Evolutionary conservation across 2,113 vertebrate genomes (phyloP), one percentile per base, ranked within the genome.

Genomic region (Carassius auratus): DNA sequence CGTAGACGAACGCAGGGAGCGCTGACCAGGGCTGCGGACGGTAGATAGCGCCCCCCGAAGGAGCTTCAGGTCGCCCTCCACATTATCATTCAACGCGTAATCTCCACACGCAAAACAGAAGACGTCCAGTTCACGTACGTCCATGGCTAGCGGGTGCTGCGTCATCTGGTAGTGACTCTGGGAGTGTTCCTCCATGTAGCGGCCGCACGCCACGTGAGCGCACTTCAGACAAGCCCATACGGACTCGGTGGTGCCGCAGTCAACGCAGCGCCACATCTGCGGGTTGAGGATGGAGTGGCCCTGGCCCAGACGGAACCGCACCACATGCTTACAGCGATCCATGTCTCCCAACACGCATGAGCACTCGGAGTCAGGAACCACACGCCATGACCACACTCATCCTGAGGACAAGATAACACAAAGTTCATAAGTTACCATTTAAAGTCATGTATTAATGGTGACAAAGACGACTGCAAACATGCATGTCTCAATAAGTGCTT

Each of bases 271-370:
- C 98, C 98, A 99, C 94, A 99, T 99, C 92, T 99, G 98, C 0
- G 98, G 97, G 92, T 99, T 99, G 92, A 99, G 95, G 93, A 98
- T 97, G 69, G 98, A 99, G 94, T 99, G 98, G 93, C 99, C 96
- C 87, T 99, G 96, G 92, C 98, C 96, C 87, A 99, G 94, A 89
- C 97, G 97, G 85, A 99, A 95, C 88, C 98, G 97, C 88, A 96
- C 97, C 89, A 97, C 98, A 92, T 99, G 98, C 94, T 98, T 99
- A 95, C 98, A 99, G 93, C 98, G 94, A 96, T 99, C 98, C 98
- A 99, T 99, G 87, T 85, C 92, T 92, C 82, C 88, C 87, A 87
- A 93, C 91, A 84, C 90, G 90, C 94, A 94, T 95, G 93, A 92
- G 94, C 90, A 92, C 93, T 92, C 89, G 90, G 90, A 80, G 89